phyloP scores from a whole-genome alignment of 2,797 vertebrate species.

The Champsocephalus esox region DNA sequence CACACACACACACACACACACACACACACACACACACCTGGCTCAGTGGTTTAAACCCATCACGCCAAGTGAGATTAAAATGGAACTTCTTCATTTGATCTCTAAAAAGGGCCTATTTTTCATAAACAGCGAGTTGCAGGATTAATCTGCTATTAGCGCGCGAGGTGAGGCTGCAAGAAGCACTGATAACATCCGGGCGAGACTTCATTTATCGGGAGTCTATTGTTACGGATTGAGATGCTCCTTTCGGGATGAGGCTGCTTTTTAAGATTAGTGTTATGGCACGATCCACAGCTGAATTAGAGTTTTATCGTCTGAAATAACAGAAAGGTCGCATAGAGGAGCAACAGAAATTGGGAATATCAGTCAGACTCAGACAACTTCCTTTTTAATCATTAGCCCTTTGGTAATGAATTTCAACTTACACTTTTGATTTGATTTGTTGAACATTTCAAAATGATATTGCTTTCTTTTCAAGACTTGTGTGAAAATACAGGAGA shows the following conservation, averaged over 20 bases:
- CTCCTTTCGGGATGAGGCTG: conserved; percentile 35
- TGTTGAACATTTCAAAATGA: too few relatives aligned
- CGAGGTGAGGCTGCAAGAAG: conserved; percentile 37
- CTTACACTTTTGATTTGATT: too few relatives aligned
- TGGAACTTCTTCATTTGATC: conserved; percentile 39
- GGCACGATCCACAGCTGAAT: conserved; percentile 11
- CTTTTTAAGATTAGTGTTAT: conserved; percentile 41
- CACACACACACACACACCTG: conserved; percentile 10
- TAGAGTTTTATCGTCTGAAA: conserved; percentile 35
- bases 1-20: neutral
- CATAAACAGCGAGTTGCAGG: conserved; percentile 47
- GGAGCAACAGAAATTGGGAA: conserved; percentile 5
- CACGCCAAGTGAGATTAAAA: conserved; percentile 36
- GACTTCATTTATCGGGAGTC: conserved; percentile 48
- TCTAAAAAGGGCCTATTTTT: conserved; percentile 49
- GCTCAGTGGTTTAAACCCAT: conserved; percentile 24
- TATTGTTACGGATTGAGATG: conserved; percentile 47
- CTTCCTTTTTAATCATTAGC: too few relatives aligned
- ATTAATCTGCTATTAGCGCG: conserved; percentile 65
- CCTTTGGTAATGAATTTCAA: too few relatives aligned
- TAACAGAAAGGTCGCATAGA: conserved; percentile 39
- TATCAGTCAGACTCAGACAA: too few relatives aligned
- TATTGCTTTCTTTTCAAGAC: too few relatives aligned
- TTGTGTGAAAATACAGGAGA: too few relatives aligned
- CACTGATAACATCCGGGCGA: conserved; percentile 51